Evolutionary conservation across 2,888 invertebrate species (phyloP).

Genomic region (Trichopoda pennipes): DNA sequence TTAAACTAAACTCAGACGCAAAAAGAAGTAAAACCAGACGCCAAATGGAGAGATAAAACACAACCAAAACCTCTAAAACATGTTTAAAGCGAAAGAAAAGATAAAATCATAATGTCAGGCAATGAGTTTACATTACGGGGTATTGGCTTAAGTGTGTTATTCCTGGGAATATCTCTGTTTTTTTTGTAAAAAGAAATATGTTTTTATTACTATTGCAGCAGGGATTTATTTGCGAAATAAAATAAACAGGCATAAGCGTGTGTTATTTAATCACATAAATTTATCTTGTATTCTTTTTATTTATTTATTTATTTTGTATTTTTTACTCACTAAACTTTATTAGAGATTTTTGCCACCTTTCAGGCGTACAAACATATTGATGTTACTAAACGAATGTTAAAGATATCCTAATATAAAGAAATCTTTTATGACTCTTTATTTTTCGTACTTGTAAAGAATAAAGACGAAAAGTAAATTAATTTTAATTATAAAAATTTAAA

Average conservation of each 20-base stretch:
- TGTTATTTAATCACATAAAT: too few species aligned
- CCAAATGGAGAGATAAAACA: background rate
- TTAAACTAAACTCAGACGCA: constrained; percentile 52
- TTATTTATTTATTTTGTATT: too few species aligned
- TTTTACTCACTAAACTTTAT: too few species aligned
- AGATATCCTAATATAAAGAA: too few species aligned
- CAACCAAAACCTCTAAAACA: background rate
- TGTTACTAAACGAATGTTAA: too few species aligned
- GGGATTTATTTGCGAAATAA: background rate
- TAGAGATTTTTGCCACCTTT: too few species aligned
- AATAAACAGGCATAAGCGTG: background rate
- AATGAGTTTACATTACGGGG: constrained; percentile 61
- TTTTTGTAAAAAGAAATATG: background rate
- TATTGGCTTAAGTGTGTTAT: constrained; percentile 6
- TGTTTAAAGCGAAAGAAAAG: constrained; percentile 9
- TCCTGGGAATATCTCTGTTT: background rate
- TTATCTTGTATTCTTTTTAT: too few species aligned
- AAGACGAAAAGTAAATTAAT: too few species aligned
- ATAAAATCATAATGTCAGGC: constrained; percentile 37
- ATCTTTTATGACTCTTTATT: too few species aligned
- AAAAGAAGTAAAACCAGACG: constrained; percentile 16
- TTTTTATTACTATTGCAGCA: constrained; percentile 1
- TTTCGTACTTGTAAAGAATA: too few species aligned
- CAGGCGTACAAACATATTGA: too few species aligned
- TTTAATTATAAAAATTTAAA: too few species aligned